A percentile compares a stretch with the other conserved stretches of the same genome.
phyloP scores from a whole-genome alignment of 1,140 invertebrate genomes.

The Calosoma granatense region DNA sequence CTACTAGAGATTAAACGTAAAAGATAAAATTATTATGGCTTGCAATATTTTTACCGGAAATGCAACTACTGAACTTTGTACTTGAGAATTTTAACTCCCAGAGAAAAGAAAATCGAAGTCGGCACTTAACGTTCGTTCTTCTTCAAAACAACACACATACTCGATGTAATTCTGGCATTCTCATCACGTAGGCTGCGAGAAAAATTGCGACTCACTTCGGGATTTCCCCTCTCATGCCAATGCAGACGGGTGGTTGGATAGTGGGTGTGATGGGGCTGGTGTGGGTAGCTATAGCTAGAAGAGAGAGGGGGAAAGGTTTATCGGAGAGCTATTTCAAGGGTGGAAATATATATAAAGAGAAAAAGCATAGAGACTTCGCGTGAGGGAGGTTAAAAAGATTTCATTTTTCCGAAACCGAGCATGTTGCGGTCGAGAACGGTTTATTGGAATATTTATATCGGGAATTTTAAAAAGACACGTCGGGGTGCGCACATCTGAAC shows the following conservation, averaged over 20 bases:
- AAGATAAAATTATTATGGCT: no score
- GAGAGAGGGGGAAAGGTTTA: no score
- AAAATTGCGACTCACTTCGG: conserved; percentile 30
- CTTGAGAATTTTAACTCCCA: not conserved
- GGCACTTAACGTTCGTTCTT: conserved; percentile 4
- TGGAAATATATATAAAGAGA: conserved; percentile 25
- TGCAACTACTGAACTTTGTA: not conserved
- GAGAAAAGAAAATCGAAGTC: conserved; percentile 8
- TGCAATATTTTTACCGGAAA: no score
- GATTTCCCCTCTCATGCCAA: conserved; percentile 15
- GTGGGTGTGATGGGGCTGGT: not conserved
- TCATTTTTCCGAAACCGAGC: conserved; percentile 30
- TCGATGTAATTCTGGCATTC: conserved; percentile 19
- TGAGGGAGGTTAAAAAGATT: conserved; percentile 28
- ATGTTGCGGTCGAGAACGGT: conserved; percentile 27
- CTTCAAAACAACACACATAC: conserved; percentile 9
- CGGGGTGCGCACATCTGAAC: no score
- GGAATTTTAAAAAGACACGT: conserved; percentile 20
- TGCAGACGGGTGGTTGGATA: no score
- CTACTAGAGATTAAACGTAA: no score
- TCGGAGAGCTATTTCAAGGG: conserved; percentile 25
- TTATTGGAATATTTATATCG: conserved; percentile 28
- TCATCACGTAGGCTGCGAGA: conserved; percentile 30
- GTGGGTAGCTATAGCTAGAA: no score
- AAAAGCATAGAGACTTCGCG: conserved; percentile 12